A percentile compares a stretch with the other conserved stretches of the same genome.
phyloP scores from a whole-genome alignment of 2,888 invertebrate genomes.

The Philereme vetulata region DNA sequence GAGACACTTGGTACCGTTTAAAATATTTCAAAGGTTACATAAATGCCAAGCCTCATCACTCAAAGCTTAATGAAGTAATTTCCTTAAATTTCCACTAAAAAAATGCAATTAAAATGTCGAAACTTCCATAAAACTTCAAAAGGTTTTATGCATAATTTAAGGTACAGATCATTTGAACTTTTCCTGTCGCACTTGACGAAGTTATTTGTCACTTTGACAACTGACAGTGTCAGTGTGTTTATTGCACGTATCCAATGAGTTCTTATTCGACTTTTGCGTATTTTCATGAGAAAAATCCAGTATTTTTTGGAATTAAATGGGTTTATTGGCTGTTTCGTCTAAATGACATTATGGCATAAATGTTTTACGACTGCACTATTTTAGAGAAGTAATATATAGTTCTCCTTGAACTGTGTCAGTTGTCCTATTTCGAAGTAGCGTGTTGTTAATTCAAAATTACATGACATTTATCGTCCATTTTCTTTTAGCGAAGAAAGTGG shows the following conservation, averaged over 20 bases:
- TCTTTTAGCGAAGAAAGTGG: conserved; percentile 11
- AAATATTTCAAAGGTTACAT: conserved; percentile 9
- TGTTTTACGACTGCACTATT: conserved; percentile 20
- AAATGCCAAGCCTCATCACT: conserved; percentile 7
- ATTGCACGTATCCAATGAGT: conserved; percentile 3
- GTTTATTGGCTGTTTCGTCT: conserved; percentile 17
- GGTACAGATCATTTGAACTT: background rate
- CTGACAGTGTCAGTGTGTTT: conserved; percentile 6
- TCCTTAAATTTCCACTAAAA: conserved; percentile 1
- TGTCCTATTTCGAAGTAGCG: conserved; percentile 11
- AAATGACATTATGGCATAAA: conserved; percentile 27
- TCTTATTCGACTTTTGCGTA: conserved; percentile 21
- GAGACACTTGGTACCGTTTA: conserved; percentile 7
- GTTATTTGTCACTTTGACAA: conserved; percentile 3
- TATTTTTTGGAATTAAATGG: conserved; percentile 21
- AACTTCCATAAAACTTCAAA: conserved; percentile 16
- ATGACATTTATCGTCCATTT: conserved; percentile 22
- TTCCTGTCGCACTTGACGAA: conserved; percentile 8
- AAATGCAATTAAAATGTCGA: conserved; percentile 7
- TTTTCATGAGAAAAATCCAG: conserved; percentile 13
- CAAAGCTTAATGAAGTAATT: conserved; percentile 16
- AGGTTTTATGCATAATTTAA: background rate
- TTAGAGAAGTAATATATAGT: conserved; percentile 24
- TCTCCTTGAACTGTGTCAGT: conserved; percentile 6
- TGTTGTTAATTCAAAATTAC: conserved; percentile 21